Percentiles rank a stretch among this genome's conserved stretches.
phyloP scores from a whole-genome alignment of 2,113 vertebrate species.

The Irena cyanogastra region DNA sequence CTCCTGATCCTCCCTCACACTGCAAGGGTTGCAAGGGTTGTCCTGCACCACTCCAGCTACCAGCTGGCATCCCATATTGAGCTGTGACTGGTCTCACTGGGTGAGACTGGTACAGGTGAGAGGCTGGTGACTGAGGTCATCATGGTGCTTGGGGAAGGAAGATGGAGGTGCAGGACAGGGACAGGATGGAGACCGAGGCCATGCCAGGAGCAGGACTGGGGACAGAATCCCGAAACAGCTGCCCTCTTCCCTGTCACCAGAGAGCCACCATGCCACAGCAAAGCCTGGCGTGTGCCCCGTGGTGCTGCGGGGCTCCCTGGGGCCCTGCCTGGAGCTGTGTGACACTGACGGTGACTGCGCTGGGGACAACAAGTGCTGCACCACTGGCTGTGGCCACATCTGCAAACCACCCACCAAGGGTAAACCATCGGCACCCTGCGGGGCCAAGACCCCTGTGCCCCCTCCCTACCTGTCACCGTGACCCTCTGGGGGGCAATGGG shows the following conservation, averaged over 20 bases:
- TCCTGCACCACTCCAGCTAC: background rate
- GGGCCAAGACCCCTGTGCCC: accelerated
- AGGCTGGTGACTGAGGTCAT: background rate
- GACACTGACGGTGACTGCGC: background rate
- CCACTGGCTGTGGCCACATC: background rate
- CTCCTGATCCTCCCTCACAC: background rate
- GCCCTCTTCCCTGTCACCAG: background rate
- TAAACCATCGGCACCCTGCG: background rate
- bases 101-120: background rate
- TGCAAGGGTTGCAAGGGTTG: background rate
- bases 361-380: background rate
- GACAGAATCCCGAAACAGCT: accelerated
- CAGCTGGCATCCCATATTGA: background rate
- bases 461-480: accelerated
- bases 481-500: accelerated
- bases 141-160: background rate
- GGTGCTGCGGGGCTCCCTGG: conserved; percentile 40
- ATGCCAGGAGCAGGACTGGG: accelerated
- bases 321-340: conserved; percentile 35
- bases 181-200: accelerated
- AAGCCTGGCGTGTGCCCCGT: background rate
- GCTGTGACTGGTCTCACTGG: background rate
- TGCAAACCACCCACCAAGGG: conserved; percentile 13
- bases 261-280: accelerated
- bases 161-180: background rate